These are phyloP conservation scores for Boulengeromyrus knoepffleri DNA, from an alignment of 2,113 vertebrate species.

Conservation along the genomic window DNA sequence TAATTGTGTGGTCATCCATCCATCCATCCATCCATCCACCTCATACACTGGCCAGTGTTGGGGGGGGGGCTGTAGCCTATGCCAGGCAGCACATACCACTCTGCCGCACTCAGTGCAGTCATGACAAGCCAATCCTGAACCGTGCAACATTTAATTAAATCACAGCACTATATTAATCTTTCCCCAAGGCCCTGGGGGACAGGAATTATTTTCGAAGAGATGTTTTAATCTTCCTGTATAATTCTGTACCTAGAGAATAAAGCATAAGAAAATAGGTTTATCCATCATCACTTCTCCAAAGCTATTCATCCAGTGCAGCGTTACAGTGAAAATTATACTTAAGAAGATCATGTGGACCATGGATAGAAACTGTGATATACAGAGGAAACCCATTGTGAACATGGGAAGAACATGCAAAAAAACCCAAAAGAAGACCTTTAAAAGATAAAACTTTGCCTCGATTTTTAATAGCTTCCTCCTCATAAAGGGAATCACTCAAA, in stretches of 20 bases:
- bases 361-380: background rate
- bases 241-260: background rate
- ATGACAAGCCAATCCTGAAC: constrained; percentile 14
- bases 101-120: background rate
- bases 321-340: background rate
- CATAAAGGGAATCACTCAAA: background rate
- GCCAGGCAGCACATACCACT: background rate
- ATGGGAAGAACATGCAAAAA: background rate
- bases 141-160: constrained; percentile 37
- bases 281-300: background rate
- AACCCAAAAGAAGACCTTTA: background rate
- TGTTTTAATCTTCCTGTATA: background rate
- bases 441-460: background rate
- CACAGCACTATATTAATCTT: constrained; percentile 35
- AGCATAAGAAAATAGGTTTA: background rate
- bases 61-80: background rate
- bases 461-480: background rate
- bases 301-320: background rate
- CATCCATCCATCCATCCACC: background rate
- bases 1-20: background rate
- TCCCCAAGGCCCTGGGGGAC: constrained; percentile 6
- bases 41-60: background rate
- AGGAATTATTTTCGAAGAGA: background rate
- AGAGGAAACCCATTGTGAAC: background rate
- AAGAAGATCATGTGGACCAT: background rate